Evolutionary conservation across 2,113 vertebrate genomes (phyloP).

Genomic region (Trematomus loennbergii): DNA sequence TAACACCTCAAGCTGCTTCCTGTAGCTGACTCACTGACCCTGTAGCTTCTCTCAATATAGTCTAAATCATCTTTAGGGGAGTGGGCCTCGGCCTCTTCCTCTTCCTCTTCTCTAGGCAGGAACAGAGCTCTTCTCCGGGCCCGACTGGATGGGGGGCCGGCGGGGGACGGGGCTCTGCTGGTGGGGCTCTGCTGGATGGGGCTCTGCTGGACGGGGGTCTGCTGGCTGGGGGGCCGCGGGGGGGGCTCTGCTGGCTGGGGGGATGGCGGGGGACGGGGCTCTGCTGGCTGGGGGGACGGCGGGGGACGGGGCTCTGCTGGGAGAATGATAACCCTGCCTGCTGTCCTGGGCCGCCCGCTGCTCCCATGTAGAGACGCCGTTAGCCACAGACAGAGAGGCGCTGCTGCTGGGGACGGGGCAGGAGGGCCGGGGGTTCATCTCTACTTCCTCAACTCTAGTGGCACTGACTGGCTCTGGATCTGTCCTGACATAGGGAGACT

Average conservation of each 20-base stretch:
- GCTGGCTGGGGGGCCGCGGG: conserved; percentile 67
- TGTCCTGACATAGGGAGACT: conserved; percentile 76
- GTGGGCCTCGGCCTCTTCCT: conserved; percentile 75
- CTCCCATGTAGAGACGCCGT: conserved; percentile 75
- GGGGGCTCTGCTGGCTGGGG: conserved; percentile 71
- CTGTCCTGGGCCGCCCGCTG: conserved; percentile 80
- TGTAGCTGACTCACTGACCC: conserved; percentile 86
- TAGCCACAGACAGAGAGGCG: conserved; percentile 87
- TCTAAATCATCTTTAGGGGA: conserved; percentile 77
- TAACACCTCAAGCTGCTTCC: background rate
- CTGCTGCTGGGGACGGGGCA: conserved; percentile 77
- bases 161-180: conserved; percentile 78
- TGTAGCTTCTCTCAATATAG: conserved; percentile 82
- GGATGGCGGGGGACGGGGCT: conserved; percentile 76
- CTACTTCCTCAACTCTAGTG: conserved; percentile 38
- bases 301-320: conserved; percentile 77
- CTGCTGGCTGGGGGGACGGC: conserved; percentile 66
- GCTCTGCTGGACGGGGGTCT: conserved; percentile 78
- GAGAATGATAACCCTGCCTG: conserved; percentile 70
- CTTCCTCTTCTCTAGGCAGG: conserved; percentile 80
- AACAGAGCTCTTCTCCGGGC: conserved; percentile 86
- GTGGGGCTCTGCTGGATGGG: too few species aligned
- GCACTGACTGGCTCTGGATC: conserved; percentile 45
- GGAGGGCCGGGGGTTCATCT: background rate
- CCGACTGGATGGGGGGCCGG: conserved; percentile 39